These are phyloP conservation scores for Rhimphoctona megacephalus DNA, from an alignment of 2,888 invertebrate species.

Conservation along the genomic window DNA sequence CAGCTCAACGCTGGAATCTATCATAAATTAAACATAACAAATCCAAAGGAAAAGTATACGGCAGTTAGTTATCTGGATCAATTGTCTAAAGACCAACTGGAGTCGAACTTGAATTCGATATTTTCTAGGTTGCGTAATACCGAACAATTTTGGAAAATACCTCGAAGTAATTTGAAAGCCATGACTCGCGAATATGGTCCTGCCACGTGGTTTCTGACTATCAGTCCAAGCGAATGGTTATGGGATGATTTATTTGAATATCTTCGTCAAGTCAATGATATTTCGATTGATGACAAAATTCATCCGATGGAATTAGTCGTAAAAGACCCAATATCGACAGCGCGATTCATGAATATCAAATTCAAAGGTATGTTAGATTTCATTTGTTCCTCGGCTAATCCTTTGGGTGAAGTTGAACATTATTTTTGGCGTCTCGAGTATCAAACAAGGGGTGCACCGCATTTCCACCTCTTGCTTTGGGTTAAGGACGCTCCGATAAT, in stretches of 20 bases:
- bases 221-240: constrained; percentile 70
- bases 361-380: constrained; percentile 77
- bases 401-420: constrained; percentile 71
- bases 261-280: constrained; percentile 71
- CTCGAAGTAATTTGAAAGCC: constrained; percentile 67
- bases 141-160: constrained; percentile 69
- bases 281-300: constrained; percentile 55
- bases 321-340: constrained; percentile 77
- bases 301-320: constrained; percentile 74
- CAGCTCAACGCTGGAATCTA: too few relatives aligned
- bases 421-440: constrained; percentile 72
- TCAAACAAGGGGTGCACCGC: too few relatives aligned
- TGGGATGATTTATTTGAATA: constrained; percentile 75
- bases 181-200: constrained; percentile 73
- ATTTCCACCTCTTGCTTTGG: too few relatives aligned
- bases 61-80: constrained; percentile 65
- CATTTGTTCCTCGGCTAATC: constrained; percentile 70
- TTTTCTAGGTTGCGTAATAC: constrained; percentile 63
- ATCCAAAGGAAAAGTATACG: constrained; percentile 56
- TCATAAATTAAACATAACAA: constrained; percentile 67
- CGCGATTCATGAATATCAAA: constrained; percentile 77
- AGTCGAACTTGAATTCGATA: constrained; percentile 67
- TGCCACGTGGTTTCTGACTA: constrained; percentile 71
- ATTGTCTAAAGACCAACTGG: constrained; percentile 64
- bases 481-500: too few relatives aligned